Evolutionary conservation across 2,797 vertebrate species (phyloP).

Genomic region (Myiothlypis coronata): DNA sequence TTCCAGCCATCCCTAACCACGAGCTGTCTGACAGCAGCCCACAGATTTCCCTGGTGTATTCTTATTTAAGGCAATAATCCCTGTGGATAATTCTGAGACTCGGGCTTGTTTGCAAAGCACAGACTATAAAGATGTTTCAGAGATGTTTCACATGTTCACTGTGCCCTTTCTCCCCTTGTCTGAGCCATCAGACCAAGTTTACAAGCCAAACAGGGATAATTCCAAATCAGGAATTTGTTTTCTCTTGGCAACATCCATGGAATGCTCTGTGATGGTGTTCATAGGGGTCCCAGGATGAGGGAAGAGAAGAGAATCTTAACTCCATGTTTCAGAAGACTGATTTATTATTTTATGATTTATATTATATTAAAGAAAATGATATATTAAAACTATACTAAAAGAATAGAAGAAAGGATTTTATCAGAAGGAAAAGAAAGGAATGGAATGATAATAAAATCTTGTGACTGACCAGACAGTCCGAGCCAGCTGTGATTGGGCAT

Average conservation of each 20-base stretch:
- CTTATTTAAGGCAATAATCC: not conserved
- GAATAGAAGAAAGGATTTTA: too few species aligned
- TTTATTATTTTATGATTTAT: too few species aligned
- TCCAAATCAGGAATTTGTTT: not conserved
- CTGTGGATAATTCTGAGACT: not conserved
- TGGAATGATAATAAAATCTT: too few species aligned
- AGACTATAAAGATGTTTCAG: not conserved
- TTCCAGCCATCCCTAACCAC: not conserved
- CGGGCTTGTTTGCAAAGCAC: not conserved
- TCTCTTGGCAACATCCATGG: accelerated
- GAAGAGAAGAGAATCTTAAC: too few species aligned
- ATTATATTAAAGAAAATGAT: too few species aligned
- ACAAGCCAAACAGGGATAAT: not conserved
- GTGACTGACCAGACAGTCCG: too few species aligned
- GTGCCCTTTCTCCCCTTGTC: not conserved
- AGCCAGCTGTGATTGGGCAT: too few species aligned
- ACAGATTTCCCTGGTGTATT: not conserved
- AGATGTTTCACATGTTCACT: not conserved
- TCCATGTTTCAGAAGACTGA: too few species aligned
- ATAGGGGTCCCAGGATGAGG: too few species aligned
- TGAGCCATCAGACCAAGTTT: not conserved
- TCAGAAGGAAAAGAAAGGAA: too few species aligned
- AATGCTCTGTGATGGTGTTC: not conserved
- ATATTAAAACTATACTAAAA: too few species aligned
- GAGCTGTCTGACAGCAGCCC: not conserved